A percentile compares a stretch with the other conserved stretches of the same genome.
Conservation (phyloP, 2,888 invertebrate genomes). For the Eupeodes luniger region DNA sequence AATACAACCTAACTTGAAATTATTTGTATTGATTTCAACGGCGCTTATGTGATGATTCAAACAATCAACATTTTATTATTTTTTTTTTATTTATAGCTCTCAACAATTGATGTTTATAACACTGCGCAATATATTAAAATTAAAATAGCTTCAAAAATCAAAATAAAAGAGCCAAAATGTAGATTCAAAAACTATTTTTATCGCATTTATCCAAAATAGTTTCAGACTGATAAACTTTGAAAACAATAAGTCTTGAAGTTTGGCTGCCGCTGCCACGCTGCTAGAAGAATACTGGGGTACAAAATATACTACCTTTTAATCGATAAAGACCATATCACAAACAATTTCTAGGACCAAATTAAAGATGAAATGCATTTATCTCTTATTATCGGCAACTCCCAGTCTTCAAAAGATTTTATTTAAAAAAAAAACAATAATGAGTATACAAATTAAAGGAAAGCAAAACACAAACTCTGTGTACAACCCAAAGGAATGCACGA, state of each 20-base stretch:
- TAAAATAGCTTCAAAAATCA: constrained; percentile 12
- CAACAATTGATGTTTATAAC: constrained; percentile 62
- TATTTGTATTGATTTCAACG: background rate
- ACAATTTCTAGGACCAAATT: background rate
- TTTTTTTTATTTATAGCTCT: constrained; percentile 53
- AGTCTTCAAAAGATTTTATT: constrained; percentile 4
- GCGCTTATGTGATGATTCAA: constrained; percentile 25
- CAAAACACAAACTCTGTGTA: constrained; percentile 39
- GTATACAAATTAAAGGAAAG: constrained; percentile 59
- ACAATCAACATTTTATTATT: constrained; percentile 35
- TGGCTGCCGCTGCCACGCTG: too few species aligned
- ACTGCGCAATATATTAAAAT: constrained; percentile 54
- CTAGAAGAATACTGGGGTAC: background rate
- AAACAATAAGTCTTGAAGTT: background rate
- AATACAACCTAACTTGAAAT: background rate
- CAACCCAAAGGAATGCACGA: constrained; percentile 58
- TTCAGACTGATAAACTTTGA: background rate
- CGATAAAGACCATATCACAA: constrained; percentile 30
- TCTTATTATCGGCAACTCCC: constrained; percentile 54
- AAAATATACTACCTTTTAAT: background rate
- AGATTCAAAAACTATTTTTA: constrained; percentile 46
- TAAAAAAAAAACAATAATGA: constrained; percentile 38
- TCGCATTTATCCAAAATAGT: constrained; percentile 30
- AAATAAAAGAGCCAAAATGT: background rate
- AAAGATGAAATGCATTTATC: constrained; percentile 24